These are phyloP conservation scores for Steatornis caripensis DNA, from an alignment of 2,113 vertebrate genomes.

Conservation along the genomic window DNA sequence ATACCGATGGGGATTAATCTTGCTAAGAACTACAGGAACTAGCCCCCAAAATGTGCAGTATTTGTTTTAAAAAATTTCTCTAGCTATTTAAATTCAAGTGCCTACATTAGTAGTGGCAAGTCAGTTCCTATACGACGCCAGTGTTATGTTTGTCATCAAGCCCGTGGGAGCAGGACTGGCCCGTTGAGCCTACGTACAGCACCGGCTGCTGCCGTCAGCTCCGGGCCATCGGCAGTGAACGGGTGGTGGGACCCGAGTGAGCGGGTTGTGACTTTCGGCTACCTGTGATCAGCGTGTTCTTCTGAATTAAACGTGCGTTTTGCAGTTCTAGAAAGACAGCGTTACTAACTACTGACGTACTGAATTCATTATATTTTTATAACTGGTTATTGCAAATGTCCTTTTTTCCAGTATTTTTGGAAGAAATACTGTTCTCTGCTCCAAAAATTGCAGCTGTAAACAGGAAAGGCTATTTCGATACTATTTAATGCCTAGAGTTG, in stretches of 20 bases:
- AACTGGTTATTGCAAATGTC: not conserved
- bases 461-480: not conserved
- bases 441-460: not conserved
- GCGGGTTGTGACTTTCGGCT: not conserved
- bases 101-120: not conserved
- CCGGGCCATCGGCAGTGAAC: accelerated
- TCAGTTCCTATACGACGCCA: accelerated
- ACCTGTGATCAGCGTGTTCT: accelerated
- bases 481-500: not conserved
- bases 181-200: accelerated
- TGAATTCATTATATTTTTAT: not conserved
- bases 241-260: not conserved
- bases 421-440: not conserved
- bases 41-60: not conserved
- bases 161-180: not conserved
- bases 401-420: not conserved
- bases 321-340: not conserved
- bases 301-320: not conserved
- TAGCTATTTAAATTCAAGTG: not conserved
- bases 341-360: accelerated
- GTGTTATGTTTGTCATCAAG: accelerated
- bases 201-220: accelerated
- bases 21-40: not conserved
- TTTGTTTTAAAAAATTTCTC: not conserved
- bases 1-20: not conserved